Evolutionary conservation across 2,888 invertebrate species (phyloP).

Genomic region (Nipponacmea schrenckii): DNA sequence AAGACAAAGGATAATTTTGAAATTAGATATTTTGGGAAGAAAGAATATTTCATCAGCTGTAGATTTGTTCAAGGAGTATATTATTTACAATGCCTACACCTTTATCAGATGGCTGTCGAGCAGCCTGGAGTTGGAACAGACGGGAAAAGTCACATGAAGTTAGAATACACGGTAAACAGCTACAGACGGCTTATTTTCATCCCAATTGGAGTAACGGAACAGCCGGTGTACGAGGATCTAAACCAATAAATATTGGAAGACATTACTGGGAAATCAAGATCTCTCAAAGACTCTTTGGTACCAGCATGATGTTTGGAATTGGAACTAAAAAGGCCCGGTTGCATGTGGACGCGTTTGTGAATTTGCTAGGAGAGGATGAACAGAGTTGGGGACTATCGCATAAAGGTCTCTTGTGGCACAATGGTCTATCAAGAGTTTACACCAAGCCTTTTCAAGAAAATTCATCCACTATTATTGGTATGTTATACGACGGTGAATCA

Average conservation of each 20-base stretch:
- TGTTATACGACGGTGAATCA: slow-evolving; percentile 75
- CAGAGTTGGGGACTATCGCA: slow-evolving; percentile 80
- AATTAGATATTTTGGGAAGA: too few relatives aligned
- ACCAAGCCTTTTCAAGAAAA: slow-evolving; percentile 79
- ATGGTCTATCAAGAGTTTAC: slow-evolving; percentile 74
- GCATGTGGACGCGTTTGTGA: slow-evolving; percentile 77
- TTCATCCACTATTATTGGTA: slow-evolving; percentile 76
- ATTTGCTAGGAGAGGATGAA: slow-evolving; percentile 78
- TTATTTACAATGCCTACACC: slow-evolving; percentile 32
- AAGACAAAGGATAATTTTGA: too few relatives aligned
- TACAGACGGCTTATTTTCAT: slow-evolving; percentile 76
- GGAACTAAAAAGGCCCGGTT: slow-evolving; percentile 73
- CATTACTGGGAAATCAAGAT: slow-evolving; percentile 77
- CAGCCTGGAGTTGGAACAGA: slow-evolving; percentile 78
- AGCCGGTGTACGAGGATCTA: slow-evolving; percentile 77
- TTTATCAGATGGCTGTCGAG: slow-evolving; percentile 72
- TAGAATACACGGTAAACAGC: slow-evolving; percentile 70
- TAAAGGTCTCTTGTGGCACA: slow-evolving; percentile 79
- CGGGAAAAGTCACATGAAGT: slow-evolving; percentile 72
- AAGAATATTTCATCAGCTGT: too few relatives aligned
- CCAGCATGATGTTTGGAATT: slow-evolving; percentile 82
- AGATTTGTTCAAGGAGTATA: slow-evolving; percentile 9
- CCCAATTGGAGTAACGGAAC: slow-evolving; percentile 82
- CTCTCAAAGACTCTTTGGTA: slow-evolving; percentile 78
- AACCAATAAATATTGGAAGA: slow-evolving; percentile 73